Percentiles rank a stretch among this genome's conserved stretches.
Evolutionary conservation across 2,888 invertebrate genomes (phyloP).

Genomic region (Acleris sparsana): DNA sequence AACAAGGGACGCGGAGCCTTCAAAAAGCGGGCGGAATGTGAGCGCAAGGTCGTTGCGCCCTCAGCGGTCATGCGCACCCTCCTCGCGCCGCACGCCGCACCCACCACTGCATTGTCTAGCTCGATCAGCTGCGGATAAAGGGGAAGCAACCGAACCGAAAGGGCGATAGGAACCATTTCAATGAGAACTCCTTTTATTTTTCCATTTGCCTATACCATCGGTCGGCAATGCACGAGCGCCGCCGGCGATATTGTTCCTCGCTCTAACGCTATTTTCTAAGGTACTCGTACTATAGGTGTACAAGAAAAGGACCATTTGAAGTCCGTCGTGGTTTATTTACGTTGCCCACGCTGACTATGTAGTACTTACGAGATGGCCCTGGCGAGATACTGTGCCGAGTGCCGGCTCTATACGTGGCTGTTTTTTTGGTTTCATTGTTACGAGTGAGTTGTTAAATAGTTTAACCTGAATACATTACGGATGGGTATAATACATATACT

Average conservation of each 20-base stretch:
- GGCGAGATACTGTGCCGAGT: conserved; percentile 23
- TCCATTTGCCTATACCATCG: conserved; percentile 51
- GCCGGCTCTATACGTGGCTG: conserved; percentile 18
- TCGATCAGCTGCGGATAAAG: conserved; percentile 79
- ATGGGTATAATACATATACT: neutral
- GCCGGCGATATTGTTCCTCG: conserved; percentile 64
- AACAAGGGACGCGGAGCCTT: conserved; percentile 54
- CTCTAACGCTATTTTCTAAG: conserved; percentile 75
- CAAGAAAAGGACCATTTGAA: conserved; percentile 62
- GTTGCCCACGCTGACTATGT: conserved; percentile 59
- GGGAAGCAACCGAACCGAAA: conserved; percentile 68
- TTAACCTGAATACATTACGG: conserved; percentile 3
- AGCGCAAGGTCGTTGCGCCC: conserved; percentile 83
- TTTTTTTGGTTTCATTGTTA: conserved; percentile 18
- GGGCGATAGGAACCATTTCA: conserved; percentile 74
- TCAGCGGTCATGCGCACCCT: conserved; percentile 80
- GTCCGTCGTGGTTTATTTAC: conserved; percentile 67
- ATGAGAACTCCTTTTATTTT: conserved; percentile 75
- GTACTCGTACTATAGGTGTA: conserved; percentile 44
- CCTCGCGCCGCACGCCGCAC: conserved; percentile 47
- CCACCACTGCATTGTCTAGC: conserved; percentile 75
- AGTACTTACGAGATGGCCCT: conserved; percentile 56
- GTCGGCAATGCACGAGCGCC: conserved; percentile 64
- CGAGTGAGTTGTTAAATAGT: conserved; percentile 5
- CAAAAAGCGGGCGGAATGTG: conserved; percentile 74